Evolutionary conservation across 2,888 invertebrate species (phyloP).

Genomic region (Apantesis nais): DNA sequence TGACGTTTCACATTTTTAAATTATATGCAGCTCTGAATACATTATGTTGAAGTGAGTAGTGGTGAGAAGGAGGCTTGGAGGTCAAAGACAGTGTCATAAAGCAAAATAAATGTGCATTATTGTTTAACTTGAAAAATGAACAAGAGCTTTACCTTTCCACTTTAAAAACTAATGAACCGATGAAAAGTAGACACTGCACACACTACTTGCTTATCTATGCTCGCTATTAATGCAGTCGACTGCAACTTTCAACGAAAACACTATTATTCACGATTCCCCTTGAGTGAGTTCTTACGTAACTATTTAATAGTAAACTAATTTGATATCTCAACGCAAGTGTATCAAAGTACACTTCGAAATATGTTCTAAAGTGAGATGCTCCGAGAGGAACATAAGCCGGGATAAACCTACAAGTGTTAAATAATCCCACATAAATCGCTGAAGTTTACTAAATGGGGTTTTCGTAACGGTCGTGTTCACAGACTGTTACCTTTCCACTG

Average conservation of each 20-base stretch:
- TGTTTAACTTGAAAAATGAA: too few relatives aligned
- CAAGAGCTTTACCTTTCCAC: too few relatives aligned
- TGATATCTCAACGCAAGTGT: conserved; percentile 10
- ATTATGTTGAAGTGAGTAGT: too few relatives aligned
- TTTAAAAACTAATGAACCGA: too few relatives aligned
- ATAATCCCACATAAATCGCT: conserved; percentile 15
- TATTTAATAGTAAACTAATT: not conserved
- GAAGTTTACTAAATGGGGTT: conserved; percentile 12
- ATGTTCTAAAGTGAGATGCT: conserved; percentile 5
- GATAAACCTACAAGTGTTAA: conserved; percentile 5
- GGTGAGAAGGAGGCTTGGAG: too few relatives aligned
- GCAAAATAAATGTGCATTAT: too few relatives aligned
- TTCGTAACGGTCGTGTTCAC: conserved; percentile 5
- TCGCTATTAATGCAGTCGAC: not conserved
- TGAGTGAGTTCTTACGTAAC: not conserved
- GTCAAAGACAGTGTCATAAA: too few relatives aligned
- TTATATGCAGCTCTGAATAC: not conserved
- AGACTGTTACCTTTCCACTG: conserved; percentile 12
- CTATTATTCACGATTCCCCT: not conserved
- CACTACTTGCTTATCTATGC: not conserved
- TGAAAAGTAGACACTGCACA: too few relatives aligned
- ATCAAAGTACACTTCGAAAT: not conserved
- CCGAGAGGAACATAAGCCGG: not conserved
- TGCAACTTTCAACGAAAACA: not conserved
- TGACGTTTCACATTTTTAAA: not conserved